phyloP scores from a whole-genome alignment of 1,140 invertebrate species.

The Ceratosolen solmsi region DNA sequence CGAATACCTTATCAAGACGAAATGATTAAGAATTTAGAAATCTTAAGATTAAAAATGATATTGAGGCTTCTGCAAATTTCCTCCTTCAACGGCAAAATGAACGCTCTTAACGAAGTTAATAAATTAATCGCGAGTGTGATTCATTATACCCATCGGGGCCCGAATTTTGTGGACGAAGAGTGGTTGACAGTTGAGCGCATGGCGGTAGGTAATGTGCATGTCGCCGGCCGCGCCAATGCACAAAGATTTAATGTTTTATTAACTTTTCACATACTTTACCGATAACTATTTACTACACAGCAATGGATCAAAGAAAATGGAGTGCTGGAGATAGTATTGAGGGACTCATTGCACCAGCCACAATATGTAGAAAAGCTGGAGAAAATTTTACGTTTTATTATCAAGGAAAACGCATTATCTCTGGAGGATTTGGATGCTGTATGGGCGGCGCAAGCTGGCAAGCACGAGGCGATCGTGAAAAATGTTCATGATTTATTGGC shows the following conservation, averaged over 20 bases:
- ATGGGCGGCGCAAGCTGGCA: constrained; percentile 96
- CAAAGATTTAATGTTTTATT: no score
- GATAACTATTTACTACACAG: constrained; percentile 76
- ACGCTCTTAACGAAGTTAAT: constrained; percentile 98
- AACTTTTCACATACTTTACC: no score
- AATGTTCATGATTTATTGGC: constrained; percentile 97
- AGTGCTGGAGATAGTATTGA: constrained; percentile 94
- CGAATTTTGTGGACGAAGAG: constrained; percentile 83
- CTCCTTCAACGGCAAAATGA: constrained; percentile 99
- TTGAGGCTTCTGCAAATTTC: constrained; percentile 95
- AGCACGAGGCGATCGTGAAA: constrained; percentile 96
- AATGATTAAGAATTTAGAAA: constrained; percentile 90
- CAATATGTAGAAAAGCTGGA: constrained; percentile 98
- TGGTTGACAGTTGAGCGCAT: constrained; percentile 95
- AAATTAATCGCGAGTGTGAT: constrained; percentile 94
- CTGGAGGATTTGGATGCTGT: constrained; percentile 94
- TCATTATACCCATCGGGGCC: constrained; percentile 86
- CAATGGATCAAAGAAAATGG: constrained; percentile 98
- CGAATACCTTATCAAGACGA: constrained; percentile 87
- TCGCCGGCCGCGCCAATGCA: no score
- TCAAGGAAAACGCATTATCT: constrained; percentile 94
- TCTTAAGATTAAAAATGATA: constrained; percentile 97
- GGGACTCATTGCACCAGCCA: constrained; percentile 97
- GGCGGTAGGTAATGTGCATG: constrained; percentile 81
- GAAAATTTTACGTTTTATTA: constrained; percentile 97